Evolutionary conservation across 2,888 invertebrate genomes (phyloP), one percentile per base, ranked within the genome.

Genomic region (Fabriciana adippe): DNA sequence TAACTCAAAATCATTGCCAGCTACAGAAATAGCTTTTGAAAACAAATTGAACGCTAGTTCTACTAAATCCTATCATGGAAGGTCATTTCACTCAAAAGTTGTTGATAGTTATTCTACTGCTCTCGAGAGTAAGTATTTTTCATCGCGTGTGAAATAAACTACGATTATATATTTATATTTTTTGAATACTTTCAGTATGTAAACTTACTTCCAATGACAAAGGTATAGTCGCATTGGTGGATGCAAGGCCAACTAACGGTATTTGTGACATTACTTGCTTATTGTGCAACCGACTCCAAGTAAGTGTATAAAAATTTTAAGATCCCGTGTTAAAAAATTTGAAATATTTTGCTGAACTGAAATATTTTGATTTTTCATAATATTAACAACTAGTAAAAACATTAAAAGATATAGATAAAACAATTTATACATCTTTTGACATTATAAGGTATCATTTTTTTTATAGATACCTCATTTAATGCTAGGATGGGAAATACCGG

Each of bases 401-500:
- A 18, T 18, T 18, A 18, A 18, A 1, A 18, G 1, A 18, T 18
- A 18, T 18, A 18, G 1, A 18, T 18, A 18, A 1, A 1, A 1
- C 18, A 18, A 41, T 41, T 11, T 11, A 41, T 41, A 41, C 35
- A 41, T 41, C 8, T 8, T 35, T 2, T 2, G 35, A 41, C 26
- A 26, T 41, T 41, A 35, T 35, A 1, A 15, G 18, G 13, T 53
- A 53, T n/a, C 16, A 0, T 5, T 51, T 55, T 60, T 56, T 66
- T 35, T 62, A 82, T 94, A 97, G 90, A 94, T 97, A 73, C 95
- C 97, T 0, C 95, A 97, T 79, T 92, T 97, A 64, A 94, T 96
- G 74, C 92, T 95, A 15, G 94, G 94, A 74, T 97, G 96, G 95
- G 94, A 92, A 75, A 88, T 86, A n/a, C 93, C 94, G 1, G 93